Evolutionary conservation across 2,113 vertebrate genomes (phyloP).

Genomic region (Eidolon helvum): DNA sequence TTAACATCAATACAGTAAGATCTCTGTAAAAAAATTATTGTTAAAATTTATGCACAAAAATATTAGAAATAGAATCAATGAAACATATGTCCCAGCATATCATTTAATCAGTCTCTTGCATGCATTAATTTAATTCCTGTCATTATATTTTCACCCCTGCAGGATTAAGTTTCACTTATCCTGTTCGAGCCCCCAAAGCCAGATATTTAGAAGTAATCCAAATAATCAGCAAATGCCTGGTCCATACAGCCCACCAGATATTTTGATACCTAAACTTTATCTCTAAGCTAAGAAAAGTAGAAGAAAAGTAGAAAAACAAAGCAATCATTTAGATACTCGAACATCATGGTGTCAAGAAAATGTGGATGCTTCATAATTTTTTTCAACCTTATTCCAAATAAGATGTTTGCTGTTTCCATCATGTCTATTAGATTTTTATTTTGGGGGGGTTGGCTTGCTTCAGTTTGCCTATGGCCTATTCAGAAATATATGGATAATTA

Average conservation of each 20-base stretch:
- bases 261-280: background rate
- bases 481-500: background rate
- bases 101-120: conserved; percentile 36
- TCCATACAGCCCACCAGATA: background rate
- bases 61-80: conserved; percentile 57
- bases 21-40: conserved; percentile 54
- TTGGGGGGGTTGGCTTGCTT: background rate
- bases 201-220: background rate
- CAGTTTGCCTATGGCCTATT: background rate
- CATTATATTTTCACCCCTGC: background rate
- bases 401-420: background rate
- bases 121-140: conserved; percentile 45
- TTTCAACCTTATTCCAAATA: background rate
- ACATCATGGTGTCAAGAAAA: background rate
- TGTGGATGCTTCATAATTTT: background rate
- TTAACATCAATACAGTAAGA: conserved; percentile 37
- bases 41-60: conserved; percentile 41
- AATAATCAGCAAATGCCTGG: background rate
- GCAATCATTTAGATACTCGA: background rate
- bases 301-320: background rate
- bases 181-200: background rate
- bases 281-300: background rate
- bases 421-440: background rate
- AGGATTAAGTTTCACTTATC: background rate
- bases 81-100: conserved; percentile 30